Conservation (phyloP, 2,888 invertebrate genomes). For the Acanthosoma haemorrhoidale region DNA sequence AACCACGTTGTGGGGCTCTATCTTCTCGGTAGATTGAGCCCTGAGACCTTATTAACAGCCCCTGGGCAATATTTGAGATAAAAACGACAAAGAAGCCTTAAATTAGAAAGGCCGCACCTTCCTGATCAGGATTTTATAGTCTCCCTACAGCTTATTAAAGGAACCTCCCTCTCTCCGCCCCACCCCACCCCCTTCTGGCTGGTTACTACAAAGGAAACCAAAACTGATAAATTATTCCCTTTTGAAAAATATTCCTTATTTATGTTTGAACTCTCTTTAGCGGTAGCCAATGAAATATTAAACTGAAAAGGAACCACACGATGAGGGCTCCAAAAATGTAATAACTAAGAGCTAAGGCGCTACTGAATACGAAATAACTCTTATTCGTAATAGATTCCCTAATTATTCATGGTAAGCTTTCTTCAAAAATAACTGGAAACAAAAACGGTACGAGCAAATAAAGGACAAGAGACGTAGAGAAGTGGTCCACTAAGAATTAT, state of each 20-base stretch:
- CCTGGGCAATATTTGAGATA: slow-evolving; percentile 10
- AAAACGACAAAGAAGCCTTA: slow-evolving; percentile 10
- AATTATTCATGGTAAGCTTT: too few relatives aligned
- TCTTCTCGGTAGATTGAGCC: slow-evolving; percentile 5
- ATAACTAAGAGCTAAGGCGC: too few relatives aligned
- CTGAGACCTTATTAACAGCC: neutral
- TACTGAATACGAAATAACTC: too few relatives aligned
- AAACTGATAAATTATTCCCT: slow-evolving; percentile 12
- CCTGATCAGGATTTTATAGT: slow-evolving; percentile 9
- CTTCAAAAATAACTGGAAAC: too few relatives aligned
- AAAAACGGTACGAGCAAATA: too few relatives aligned
- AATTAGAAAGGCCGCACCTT: neutral
- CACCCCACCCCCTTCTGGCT: neutral
- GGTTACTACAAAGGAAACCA: neutral
- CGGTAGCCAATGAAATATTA: neutral
- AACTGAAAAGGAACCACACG: slow-evolving; percentile 5
- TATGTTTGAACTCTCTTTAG: neutral
- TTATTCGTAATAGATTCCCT: too few relatives aligned
- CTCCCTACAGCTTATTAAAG: neutral
- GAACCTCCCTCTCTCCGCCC: neutral
- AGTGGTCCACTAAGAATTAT: too few relatives aligned
- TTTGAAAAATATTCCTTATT: slow-evolving; percentile 3
- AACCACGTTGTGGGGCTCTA: neutral
- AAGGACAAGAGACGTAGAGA: too few relatives aligned
- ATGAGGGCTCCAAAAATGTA: neutral